A percentile compares a stretch with the other conserved stretches of the same genome.
Conservation (phyloP, 2,888 invertebrate species). For the Caenorhabditis sulstoni region DNA sequence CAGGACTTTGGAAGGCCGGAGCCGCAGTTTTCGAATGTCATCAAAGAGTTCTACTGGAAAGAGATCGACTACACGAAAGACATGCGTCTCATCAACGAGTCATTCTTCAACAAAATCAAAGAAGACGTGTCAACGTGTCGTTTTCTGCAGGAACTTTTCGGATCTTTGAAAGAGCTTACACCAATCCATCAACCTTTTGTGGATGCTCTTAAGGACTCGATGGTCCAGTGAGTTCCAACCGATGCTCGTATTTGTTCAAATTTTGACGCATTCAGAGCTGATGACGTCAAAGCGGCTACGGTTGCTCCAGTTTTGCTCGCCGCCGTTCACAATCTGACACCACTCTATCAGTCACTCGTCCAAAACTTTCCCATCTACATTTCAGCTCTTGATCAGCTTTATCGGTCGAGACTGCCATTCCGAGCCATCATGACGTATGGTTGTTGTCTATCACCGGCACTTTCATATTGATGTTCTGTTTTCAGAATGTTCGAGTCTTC, state of each 20-base stretch:
- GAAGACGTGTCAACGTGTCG: constrained; percentile 38
- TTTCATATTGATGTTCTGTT: constrained; percentile 7
- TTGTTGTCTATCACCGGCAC: not conserved
- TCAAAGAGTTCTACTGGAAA: constrained; percentile 67
- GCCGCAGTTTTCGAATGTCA: constrained; percentile 54
- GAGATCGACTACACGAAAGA: constrained; percentile 63
- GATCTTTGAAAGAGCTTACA: constrained; percentile 41
- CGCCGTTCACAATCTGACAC: constrained; percentile 61
- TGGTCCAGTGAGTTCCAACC: constrained; percentile 18
- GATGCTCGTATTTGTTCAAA: not conserved
- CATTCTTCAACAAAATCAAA: constrained; percentile 55
- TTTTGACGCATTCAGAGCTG: constrained; percentile 17
- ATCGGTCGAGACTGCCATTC: constrained; percentile 53
- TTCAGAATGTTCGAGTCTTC: constrained; percentile 89
- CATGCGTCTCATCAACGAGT: constrained; percentile 82
- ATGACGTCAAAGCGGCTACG: constrained; percentile 43
- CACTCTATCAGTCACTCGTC: constrained; percentile 59
- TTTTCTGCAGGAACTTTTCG: constrained; percentile 57
- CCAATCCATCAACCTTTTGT: constrained; percentile 48
- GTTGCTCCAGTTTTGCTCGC: constrained; percentile 83
- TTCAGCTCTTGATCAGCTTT: constrained; percentile 63
- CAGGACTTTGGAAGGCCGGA: constrained; percentile 50
- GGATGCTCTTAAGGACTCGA: constrained; percentile 32
- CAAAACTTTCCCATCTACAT: constrained; percentile 66
- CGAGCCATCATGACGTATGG: constrained; percentile 57